Percentiles rank a stretch among this genome's conserved stretches.
phyloP scores from a whole-genome alignment of 1,140 invertebrate genomes.

The Andricus grossulariae region DNA sequence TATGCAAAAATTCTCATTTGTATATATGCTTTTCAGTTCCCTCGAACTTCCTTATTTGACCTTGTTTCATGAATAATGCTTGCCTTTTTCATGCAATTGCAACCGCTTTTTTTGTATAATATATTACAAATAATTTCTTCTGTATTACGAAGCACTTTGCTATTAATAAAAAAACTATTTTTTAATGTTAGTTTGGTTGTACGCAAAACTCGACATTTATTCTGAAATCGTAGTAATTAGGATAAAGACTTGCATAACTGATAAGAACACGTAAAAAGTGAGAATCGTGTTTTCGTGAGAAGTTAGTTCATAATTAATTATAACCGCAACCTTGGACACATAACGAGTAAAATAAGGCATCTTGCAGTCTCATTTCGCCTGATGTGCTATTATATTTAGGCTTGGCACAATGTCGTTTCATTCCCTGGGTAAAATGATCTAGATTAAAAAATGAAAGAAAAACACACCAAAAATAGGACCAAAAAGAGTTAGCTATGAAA shows the following conservation, averaged over 20 bases:
- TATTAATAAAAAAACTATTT: neutral
- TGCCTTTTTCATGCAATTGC: too few species aligned
- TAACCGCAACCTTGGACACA: neutral
- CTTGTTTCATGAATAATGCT: too few species aligned
- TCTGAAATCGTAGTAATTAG: neutral
- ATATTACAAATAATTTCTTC: too few species aligned
- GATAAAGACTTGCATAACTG: neutral
- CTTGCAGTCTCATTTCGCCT: neutral
- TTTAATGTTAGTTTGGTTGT: neutral
- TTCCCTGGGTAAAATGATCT: slow-evolving; percentile 24
- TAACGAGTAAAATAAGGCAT: neutral
- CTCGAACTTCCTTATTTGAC: too few species aligned
- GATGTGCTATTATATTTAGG: neutral
- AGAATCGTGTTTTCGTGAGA: slow-evolving; percentile 5
- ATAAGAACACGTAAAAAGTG: neutral
- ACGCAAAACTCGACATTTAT: neutral
- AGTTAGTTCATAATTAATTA: neutral
- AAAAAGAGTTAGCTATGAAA: neutral
- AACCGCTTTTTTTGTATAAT: too few species aligned
- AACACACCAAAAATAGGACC: slow-evolving; percentile 18
- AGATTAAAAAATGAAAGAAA: slow-evolving; percentile 9
- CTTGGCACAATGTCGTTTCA: neutral
- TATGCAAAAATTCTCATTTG: too few species aligned
- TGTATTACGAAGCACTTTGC: neutral
- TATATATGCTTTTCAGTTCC: too few species aligned